Evolutionary conservation across 2,888 invertebrate species (phyloP).

Genomic region (Mechanitis messenoides): DNA sequence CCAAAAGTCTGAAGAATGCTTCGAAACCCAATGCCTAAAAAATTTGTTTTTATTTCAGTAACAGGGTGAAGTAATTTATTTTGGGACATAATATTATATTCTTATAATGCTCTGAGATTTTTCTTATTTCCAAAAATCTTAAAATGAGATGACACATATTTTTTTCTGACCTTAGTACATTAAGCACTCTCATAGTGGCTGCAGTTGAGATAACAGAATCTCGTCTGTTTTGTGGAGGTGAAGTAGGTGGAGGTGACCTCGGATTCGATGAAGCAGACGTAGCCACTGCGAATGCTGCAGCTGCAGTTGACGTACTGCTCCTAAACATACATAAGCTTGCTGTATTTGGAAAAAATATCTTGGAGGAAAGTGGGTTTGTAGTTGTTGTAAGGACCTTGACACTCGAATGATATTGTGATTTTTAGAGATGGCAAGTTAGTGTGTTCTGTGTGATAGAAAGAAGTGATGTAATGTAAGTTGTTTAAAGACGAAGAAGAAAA

Average conservation of each 20-base stretch:
- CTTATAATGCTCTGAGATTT: no score
- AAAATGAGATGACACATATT: no score
- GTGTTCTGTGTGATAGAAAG: background rate
- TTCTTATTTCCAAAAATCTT: no score
- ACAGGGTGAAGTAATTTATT: no score
- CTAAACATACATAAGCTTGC: constrained; percentile 55
- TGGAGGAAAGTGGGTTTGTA: background rate
- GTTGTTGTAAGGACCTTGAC: background rate
- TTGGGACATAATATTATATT: no score
- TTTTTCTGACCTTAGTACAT: constrained; percentile 80
- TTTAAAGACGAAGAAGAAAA: background rate
- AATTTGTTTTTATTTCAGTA: background rate
- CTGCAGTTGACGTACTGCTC: constrained; percentile 91
- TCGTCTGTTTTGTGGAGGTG: constrained; percentile 67
- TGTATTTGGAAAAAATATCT: constrained; percentile 5
- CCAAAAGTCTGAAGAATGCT: constrained; percentile 93
- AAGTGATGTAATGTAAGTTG: background rate
- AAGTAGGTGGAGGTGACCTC: constrained; percentile 77
- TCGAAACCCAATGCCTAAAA: constrained; percentile 90
- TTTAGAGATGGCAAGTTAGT: background rate
- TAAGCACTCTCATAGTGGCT: constrained; percentile 94
- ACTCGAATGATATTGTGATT: background rate
- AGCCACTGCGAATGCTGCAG: constrained; percentile 93
- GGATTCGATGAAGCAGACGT: constrained; percentile 92
- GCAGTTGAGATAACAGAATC: constrained; percentile 92